Evolutionary conservation across 2,888 invertebrate genomes (phyloP), one percentile per base, ranked within the genome.

Genomic region (Ophion ellenae): DNA sequence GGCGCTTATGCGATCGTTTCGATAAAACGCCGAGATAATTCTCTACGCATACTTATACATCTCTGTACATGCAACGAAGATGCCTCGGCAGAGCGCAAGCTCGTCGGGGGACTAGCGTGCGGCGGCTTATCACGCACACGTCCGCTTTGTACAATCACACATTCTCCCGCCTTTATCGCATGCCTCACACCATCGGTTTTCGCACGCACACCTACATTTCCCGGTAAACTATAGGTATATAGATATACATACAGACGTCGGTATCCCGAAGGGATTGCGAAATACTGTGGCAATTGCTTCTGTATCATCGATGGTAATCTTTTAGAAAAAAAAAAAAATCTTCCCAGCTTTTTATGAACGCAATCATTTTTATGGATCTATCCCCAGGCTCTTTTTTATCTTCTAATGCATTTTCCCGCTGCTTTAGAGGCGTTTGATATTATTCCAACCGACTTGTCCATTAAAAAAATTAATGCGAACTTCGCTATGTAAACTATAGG

Each of bases 1-100:
- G 61, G 61, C 61, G 61, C 61, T 61, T 61, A 61, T 61, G n/a
- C 61, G 61, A 61, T 61, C 20, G 14, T n/a, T 61, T 61, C 61
- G 61, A 61, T 61, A 61, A 20, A 61, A 61, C n/a, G 61, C 61
- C 20, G 61, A n/a, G 61, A 61, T 61, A 61, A 61, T 61, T n/a
- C 61, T 61, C 9, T 20, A 20, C 61, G 61, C 20, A n/a, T 61
- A 61, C 61, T n/a, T 61, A 61, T n/a, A 47, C 47, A 14, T 47
- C 61, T 61, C n/a, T 20, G 17, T n/a, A 17, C 17, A 61, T 61
- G 20, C 61, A 61, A 20, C 61, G 20, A 61, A 61, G 20, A 61
- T 20, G 61, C 61, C 61, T 20, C 20, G 61, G 20, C 17, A 61
- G 20, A 61, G 20, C 20, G 20, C 61, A 7, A 61, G 20, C 7